Conservation (phyloP, 2,888 invertebrate genomes). For the Allacma fusca region DNA sequence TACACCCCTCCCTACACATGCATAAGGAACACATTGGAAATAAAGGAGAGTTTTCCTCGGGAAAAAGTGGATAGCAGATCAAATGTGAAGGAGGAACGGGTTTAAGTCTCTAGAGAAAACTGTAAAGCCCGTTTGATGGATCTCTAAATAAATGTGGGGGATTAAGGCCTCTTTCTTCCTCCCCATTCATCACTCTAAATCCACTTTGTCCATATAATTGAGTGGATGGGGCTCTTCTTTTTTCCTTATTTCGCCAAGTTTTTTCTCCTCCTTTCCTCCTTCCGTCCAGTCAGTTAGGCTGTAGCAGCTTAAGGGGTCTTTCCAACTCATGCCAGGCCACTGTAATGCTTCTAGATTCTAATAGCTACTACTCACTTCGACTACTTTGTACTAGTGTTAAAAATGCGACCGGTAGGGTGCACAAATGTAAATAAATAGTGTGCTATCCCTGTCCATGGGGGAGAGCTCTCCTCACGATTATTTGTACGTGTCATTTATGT, state of each 20-base stretch:
- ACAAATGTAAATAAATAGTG: constrained; percentile 1
- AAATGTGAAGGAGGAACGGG: constrained; percentile 49
- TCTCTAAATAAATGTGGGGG: constrained; percentile 49
- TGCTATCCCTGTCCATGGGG: neutral
- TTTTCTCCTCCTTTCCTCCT: constrained; percentile 30
- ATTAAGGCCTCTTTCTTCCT: constrained; percentile 50
- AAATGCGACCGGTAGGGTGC: neutral
- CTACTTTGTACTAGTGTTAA: neutral
- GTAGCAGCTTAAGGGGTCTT: constrained; percentile 17
- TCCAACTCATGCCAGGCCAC: neutral
- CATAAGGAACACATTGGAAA: neutral
- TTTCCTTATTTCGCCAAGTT: constrained; percentile 38
- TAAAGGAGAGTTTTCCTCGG: neutral
- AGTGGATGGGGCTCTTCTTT: constrained; percentile 50
- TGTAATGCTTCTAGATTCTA: neutral
- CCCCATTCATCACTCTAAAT: constrained; percentile 51
- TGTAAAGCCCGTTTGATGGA: constrained; percentile 47
- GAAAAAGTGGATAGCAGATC: constrained; percentile 45
- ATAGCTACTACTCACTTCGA: neutral
- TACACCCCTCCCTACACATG: neutral
- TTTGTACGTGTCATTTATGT: too few species aligned
- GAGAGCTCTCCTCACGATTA: too few species aligned
- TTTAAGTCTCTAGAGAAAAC: constrained; percentile 46
- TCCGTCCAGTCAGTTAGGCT: neutral
- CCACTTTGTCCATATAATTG: constrained; percentile 55